A percentile compares a stretch with the other conserved stretches of the same genome.
Conservation (phyloP, 2,888 invertebrate species). For the Melangyna quadrimaculata region DNA sequence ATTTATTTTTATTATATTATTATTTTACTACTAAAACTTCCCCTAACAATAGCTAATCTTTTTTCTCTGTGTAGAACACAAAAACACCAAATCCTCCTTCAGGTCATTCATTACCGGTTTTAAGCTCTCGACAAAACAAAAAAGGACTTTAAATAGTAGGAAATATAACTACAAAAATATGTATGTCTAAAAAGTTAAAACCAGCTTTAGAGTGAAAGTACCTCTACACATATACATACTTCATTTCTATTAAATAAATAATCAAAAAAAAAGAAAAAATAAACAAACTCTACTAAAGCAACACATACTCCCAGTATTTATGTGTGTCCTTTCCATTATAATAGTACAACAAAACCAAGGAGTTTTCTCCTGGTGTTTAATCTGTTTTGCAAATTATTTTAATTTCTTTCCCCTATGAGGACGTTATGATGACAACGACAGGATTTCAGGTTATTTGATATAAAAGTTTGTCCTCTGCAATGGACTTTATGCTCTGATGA, state of each 20-base stretch:
- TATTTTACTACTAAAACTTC: too few species aligned
- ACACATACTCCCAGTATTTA: too few species aligned
- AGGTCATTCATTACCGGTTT: background rate
- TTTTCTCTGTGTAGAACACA: too few species aligned
- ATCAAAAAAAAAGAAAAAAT: background rate
- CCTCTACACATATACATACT: background rate
- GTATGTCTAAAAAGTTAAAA: background rate
- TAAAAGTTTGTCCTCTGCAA: slow-evolving; percentile 46
- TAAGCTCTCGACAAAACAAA: background rate
- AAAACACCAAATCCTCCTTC: background rate
- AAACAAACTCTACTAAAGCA: background rate
- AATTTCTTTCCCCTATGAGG: slow-evolving; percentile 10
- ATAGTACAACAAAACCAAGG: too few species aligned
- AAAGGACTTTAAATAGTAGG: background rate
- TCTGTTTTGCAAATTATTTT: slow-evolving; percentile 56
- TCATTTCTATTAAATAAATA: too few species aligned
- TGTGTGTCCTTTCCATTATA: too few species aligned
- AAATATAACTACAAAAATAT: background rate
- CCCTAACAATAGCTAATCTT: too few species aligned
- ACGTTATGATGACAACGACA: slow-evolving; percentile 12
- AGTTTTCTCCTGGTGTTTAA: slow-evolving; percentile 15
- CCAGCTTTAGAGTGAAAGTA: background rate
- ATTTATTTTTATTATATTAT: background rate
- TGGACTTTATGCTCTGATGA: slow-evolving; percentile 13
- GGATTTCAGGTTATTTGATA: slow-evolving; percentile 28